Percentiles rank a stretch among this genome's conserved stretches.
These are phyloP conservation scores for Psettodes erumei DNA, from an alignment of 2,113 vertebrate species.

Conservation along the genomic window DNA sequence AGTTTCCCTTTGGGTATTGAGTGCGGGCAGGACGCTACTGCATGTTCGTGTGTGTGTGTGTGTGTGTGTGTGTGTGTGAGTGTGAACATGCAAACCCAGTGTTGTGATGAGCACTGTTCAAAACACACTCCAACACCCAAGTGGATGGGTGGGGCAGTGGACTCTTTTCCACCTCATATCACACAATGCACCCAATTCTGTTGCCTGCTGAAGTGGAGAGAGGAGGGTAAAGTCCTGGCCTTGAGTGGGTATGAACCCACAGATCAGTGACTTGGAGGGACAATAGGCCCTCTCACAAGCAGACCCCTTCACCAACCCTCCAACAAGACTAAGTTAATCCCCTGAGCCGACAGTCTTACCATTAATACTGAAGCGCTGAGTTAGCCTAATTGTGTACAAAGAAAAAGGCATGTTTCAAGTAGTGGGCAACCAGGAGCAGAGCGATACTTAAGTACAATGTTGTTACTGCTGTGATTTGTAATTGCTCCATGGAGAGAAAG, in stretches of 20 bases:
- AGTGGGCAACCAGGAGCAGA: constrained; percentile 47
- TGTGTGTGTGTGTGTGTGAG: constrained; percentile 59
- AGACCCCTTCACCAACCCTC: constrained; percentile 73
- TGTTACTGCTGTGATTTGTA: constrained; percentile 53
- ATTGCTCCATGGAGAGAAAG: too few relatives aligned
- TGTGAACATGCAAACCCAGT: constrained; percentile 66
- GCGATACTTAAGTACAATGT: constrained; percentile 48
- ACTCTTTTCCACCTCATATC: constrained; percentile 80
- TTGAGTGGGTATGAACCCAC: constrained; percentile 76
- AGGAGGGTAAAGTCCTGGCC: constrained; percentile 76
- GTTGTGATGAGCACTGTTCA: constrained; percentile 80
- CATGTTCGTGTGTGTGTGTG: constrained; percentile 43
- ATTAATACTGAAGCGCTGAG: constrained; percentile 65
- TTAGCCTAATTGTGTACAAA: constrained; percentile 69
- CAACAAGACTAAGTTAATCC: constrained; percentile 80
- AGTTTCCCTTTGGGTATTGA: constrained; percentile 76
- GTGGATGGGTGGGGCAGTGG: constrained; percentile 80
- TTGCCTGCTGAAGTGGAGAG: constrained; percentile 77
- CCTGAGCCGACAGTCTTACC: constrained; percentile 64
- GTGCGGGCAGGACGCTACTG: constrained; percentile 57
- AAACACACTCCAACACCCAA: constrained; percentile 79
- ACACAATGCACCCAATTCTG: constrained; percentile 81
- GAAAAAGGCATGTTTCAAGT: constrained; percentile 70
- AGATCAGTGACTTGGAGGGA: constrained; percentile 76
- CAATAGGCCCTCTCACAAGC: constrained; percentile 75